phyloP scores from a whole-genome alignment of 2,113 vertebrate genomes.

The Catagonus wagneri region DNA sequence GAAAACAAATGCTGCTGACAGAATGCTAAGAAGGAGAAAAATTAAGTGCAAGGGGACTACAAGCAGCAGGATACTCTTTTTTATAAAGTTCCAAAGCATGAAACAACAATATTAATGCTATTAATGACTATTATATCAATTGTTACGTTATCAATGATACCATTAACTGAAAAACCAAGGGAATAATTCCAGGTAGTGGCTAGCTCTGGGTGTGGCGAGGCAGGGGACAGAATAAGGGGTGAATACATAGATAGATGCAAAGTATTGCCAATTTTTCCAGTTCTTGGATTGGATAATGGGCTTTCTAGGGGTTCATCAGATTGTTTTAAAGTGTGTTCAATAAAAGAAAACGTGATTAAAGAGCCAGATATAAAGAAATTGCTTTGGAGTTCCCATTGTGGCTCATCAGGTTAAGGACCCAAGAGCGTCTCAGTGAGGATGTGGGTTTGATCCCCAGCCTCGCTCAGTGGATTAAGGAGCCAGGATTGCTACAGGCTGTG shows the following conservation, averaged over 20 bases:
- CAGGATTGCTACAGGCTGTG: too few relatives aligned
- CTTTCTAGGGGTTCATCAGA: neutral
- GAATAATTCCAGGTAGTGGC: neutral
- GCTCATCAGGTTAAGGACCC: too few relatives aligned
- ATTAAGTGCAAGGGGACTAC: neutral
- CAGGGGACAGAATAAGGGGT: neutral
- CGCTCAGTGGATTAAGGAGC: too few relatives aligned
- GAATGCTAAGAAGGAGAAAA: neutral
- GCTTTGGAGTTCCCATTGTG: neutral
- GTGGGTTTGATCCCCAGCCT: too few relatives aligned
- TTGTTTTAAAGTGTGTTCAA: neutral
- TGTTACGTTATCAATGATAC: neutral
- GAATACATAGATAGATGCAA: neutral
- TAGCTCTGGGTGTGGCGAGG: neutral
- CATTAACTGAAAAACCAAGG: neutral
- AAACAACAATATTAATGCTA: neutral
- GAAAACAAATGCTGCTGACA: neutral
- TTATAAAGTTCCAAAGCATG: neutral
- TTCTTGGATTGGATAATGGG: neutral
- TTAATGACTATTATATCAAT: too few relatives aligned
- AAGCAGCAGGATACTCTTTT: neutral
- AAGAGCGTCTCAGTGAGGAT: too few relatives aligned
- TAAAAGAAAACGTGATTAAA: neutral
- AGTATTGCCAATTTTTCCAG: conserved; percentile 24
- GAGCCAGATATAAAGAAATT: neutral